Conservation (phyloP, 2,888 invertebrate genomes). For the Sarcophaga caerulescens region DNA sequence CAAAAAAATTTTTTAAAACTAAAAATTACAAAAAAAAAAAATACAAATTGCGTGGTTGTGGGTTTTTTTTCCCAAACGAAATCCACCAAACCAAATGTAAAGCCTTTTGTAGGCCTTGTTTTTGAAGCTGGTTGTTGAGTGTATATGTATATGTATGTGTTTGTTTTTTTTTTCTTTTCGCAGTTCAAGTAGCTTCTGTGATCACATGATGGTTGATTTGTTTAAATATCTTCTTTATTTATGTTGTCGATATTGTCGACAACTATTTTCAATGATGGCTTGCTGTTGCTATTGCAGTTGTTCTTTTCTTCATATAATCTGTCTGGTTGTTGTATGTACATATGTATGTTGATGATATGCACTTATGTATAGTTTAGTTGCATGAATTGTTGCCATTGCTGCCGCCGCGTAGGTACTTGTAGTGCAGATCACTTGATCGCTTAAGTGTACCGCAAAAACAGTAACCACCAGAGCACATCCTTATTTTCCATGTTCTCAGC, state of each 20-base stretch:
- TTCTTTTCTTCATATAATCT: background rate
- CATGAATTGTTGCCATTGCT: background rate
- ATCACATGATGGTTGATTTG: slow-evolving; percentile 63
- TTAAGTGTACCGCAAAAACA: background rate
- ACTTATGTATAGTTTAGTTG: background rate
- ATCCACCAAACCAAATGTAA: background rate
- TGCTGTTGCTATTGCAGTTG: slow-evolving; percentile 31
- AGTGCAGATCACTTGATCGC: slow-evolving; percentile 7
- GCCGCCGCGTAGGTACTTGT: background rate
- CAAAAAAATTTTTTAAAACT: background rate
- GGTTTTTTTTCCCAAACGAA: slow-evolving; percentile 3
- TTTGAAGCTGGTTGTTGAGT: background rate
- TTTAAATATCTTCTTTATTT: slow-evolving; percentile 68
- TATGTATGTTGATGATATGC: background rate
- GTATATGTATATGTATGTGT: too few relatives aligned
- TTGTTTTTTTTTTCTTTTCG: too few relatives aligned
- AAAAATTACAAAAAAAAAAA: slow-evolving; percentile 9
- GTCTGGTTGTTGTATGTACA: background rate
- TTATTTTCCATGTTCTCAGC: slow-evolving; percentile 60
- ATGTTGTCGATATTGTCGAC: slow-evolving; percentile 68
- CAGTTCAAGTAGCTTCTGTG: slow-evolving; percentile 64
- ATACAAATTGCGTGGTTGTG: slow-evolving; percentile 36
- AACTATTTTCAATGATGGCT: slow-evolving; percentile 57
- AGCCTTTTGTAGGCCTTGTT: slow-evolving; percentile 1
- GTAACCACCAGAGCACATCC: slow-evolving; percentile 40